phyloP scores from a whole-genome alignment of 2,113 vertebrate species.

The Apteryx owenii region DNA sequence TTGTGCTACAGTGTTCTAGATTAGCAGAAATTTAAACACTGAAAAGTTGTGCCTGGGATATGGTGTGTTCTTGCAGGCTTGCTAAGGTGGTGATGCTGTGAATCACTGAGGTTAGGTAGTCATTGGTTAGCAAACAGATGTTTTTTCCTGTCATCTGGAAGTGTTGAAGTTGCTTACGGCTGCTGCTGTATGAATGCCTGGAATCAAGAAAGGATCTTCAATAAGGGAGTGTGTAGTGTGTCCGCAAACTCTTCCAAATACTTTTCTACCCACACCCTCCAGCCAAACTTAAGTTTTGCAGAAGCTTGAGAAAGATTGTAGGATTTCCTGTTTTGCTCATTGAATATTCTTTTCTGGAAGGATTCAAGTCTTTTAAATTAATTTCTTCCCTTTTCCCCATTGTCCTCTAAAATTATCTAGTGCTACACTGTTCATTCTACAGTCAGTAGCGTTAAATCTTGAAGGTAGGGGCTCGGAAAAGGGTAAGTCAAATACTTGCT shows the following conservation, averaged over 20 bases:
- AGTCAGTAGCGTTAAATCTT: not conserved
- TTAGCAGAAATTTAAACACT: not conserved
- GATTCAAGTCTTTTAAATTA: not conserved
- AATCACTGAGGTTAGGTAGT: not conserved
- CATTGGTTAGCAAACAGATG: not conserved
- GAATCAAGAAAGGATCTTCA: conserved; percentile 18
- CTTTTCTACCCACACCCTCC: not conserved
- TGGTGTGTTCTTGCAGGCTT: not conserved
- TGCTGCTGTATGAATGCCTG: conserved; percentile 7
- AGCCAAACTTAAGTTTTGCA: not conserved
- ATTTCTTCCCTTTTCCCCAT: conserved; percentile 1
- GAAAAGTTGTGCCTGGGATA: not conserved
- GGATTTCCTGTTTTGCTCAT: conserved; percentile 7
- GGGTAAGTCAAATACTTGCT: not conserved
- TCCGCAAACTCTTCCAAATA: conserved; percentile 7
- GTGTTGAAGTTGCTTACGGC: not conserved
- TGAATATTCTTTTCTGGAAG: not conserved
- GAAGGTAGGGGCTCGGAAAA: not conserved
- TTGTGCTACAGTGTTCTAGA: not conserved
- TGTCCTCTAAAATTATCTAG: not conserved
- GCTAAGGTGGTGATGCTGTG: not conserved
- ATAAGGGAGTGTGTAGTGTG: not conserved
- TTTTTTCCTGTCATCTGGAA: conserved; percentile 36
- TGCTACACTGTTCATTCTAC: not conserved
- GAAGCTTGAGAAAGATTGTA: not conserved